Conservation (phyloP, 2,113 vertebrate genomes). For the Glareola pratincola region DNA sequence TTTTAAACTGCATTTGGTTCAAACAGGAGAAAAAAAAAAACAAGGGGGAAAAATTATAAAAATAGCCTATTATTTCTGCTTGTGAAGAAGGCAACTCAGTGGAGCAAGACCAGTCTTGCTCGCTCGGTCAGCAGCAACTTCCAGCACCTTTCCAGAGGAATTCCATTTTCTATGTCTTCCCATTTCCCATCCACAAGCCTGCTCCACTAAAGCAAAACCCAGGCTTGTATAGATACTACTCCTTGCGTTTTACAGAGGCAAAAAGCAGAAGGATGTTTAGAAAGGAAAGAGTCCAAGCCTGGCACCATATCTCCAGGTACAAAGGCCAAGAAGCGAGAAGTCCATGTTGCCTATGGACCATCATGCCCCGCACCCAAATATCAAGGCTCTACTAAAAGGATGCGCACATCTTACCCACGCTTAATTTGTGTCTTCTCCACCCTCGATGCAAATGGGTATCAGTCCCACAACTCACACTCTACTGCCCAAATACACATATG, state of each 20-base stretch:
- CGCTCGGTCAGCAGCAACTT: not conserved
- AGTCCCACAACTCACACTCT: no score
- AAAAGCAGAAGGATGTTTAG: not conserved
- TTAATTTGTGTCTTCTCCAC: not conserved
- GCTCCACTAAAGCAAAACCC: not conserved
- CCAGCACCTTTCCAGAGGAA: not conserved
- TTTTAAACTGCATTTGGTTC: not conserved
- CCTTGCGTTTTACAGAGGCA: not conserved
- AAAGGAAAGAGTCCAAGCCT: not conserved
- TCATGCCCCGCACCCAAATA: not conserved
- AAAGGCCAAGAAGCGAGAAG: not conserved
- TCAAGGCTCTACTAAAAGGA: not conserved
- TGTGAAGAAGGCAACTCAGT: not conserved
- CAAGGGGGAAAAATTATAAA: not conserved
- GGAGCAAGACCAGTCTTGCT: not conserved
- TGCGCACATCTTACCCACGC: not conserved
- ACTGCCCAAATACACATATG: rapidly evolving
- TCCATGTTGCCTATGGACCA: rapidly evolving
- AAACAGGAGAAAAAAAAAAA: not conserved
- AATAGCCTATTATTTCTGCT: not conserved
- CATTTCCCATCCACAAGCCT: not conserved
- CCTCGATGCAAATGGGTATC: rapidly evolving
- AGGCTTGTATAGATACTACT: not conserved
- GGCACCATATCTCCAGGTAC: not conserved
- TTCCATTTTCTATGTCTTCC: not conserved